Percentiles rank a stretch among this genome's conserved stretches.
phyloP scores from a whole-genome alignment of 1,140 invertebrate genomes.

The Drosophila ogumai region DNA sequence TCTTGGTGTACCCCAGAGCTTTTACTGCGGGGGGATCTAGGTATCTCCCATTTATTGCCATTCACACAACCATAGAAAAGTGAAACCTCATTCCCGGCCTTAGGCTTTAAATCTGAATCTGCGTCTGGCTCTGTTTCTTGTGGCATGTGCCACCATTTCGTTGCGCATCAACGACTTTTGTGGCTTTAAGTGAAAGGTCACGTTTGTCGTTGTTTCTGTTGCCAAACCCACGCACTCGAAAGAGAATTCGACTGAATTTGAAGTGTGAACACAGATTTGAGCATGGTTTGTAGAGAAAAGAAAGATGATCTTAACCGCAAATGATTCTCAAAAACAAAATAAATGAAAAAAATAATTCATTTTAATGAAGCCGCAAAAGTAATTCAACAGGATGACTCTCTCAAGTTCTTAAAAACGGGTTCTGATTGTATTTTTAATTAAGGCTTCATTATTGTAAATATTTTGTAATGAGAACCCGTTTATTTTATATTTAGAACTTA shows the following conservation, averaged over 20 bases:
- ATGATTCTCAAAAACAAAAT: conserved; percentile 25
- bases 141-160: conserved; percentile 56
- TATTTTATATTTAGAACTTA: too few species aligned
- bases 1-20: conserved; percentile 6
- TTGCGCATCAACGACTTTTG: conserved; percentile 52
- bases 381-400: conserved; percentile 5
- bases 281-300: conserved; percentile 3
- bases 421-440: background rate
- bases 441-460: background rate
- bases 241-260: conserved; percentile 25
- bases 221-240: conserved; percentile 36
- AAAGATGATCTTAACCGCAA: conserved; percentile 32
- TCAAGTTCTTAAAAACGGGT: background rate
- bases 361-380: conserved; percentile 36
- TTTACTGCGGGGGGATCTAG: conserved; percentile 9
- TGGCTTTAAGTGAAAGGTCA: conserved; percentile 59
- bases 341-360: background rate
- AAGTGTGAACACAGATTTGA: conserved; percentile 25
- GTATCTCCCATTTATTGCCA: conserved; percentile 2
- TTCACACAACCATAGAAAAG: conserved; percentile 40
- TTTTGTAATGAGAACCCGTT: background rate
- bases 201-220: conserved; percentile 32
- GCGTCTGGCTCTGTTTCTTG: conserved; percentile 24
- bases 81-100: conserved; percentile 46
- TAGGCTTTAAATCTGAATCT: conserved; percentile 10